Conservation (phyloP, 2,113 vertebrate genomes). For the Phrynosoma blainvillii region DNA sequence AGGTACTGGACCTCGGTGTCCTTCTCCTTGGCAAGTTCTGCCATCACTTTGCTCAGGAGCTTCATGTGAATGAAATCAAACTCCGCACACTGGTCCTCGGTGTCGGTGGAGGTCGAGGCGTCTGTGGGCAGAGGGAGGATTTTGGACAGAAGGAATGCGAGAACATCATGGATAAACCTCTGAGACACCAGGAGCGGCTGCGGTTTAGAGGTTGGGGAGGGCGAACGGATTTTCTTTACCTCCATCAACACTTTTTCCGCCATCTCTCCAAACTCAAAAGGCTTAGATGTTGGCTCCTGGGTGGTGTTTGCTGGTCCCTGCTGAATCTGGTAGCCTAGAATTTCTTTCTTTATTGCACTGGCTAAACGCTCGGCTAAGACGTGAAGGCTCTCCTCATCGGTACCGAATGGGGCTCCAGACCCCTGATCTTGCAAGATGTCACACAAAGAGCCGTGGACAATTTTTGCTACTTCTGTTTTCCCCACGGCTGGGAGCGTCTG, state of each 20-base stretch:
- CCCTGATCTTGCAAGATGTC: constrained; percentile 17
- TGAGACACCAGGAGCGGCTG: constrained; percentile 55
- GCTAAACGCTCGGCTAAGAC: neutral
- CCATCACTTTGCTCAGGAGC: constrained; percentile 53
- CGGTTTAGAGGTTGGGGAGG: neutral
- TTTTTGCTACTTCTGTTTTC: neutral
- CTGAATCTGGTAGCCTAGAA: constrained; percentile 24
- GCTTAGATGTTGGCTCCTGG: neutral
- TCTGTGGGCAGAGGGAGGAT: constrained; percentile 27
- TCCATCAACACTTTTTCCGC: constrained; percentile 57
- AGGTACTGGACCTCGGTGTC: constrained; percentile 55
- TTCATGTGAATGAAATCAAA: constrained; percentile 59
- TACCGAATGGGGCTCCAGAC: neutral
- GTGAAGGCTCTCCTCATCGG: neutral
- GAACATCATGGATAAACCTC: constrained; percentile 62
- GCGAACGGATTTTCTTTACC: constrained; percentile 36
- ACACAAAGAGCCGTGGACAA: constrained; percentile 18
- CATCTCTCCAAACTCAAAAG: constrained; percentile 29
- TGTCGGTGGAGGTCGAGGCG: neutral
- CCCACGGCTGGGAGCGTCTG: neutral
- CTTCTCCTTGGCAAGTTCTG: constrained; percentile 56
- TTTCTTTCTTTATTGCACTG: constrained; percentile 19
- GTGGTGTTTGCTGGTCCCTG: neutral
- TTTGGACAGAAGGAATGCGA: constrained; percentile 53
- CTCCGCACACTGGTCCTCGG: constrained; percentile 32